Evolutionary conservation across 2,888 invertebrate species (phyloP).

Genomic region (Ceratothoa steindachneri): DNA sequence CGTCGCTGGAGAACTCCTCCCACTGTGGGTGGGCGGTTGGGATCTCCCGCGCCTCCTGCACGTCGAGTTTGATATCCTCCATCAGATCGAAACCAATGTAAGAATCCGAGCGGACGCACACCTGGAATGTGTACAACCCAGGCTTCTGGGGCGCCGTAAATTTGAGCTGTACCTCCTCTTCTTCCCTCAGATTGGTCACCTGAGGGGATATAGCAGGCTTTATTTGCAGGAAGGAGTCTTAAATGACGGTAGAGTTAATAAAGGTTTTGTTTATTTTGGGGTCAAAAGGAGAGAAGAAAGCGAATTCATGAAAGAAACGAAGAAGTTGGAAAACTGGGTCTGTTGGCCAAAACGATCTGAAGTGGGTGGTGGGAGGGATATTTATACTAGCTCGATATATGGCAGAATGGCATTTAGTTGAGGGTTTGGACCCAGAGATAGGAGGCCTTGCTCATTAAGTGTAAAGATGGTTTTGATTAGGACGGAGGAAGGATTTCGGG

Average conservation of each 20-base stretch:
- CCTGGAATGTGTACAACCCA: constrained; percentile 64
- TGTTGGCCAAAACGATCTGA: too few species aligned
- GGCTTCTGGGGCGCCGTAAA: constrained; percentile 95
- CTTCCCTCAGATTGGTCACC: constrained; percentile 82
- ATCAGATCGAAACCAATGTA: constrained; percentile 95
- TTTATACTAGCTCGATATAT: too few species aligned
- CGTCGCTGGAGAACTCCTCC: constrained; percentile 92
- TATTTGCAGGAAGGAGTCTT: neutral
- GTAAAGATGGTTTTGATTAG: too few species aligned
- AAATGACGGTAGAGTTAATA: neutral
- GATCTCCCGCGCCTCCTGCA: constrained; percentile 88
- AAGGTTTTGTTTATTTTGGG: neutral
- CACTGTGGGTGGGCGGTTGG: constrained; percentile 94
- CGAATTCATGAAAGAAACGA: too few species aligned
- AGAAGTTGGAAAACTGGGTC: too few species aligned
- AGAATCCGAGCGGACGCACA: constrained; percentile 91
- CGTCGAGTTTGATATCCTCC: constrained; percentile 92
- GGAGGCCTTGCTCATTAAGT: too few species aligned
- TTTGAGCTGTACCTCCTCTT: constrained; percentile 88
- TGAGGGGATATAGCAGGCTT: too few species aligned
- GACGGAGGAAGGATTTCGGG: too few species aligned
- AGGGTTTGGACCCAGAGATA: too few species aligned
- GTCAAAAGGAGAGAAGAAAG: neutral
- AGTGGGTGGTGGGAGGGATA: too few species aligned
- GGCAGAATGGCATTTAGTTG: too few species aligned